These are phyloP conservation scores for Cyanistes caeruleus DNA, from an alignment of 2,113 vertebrate genomes.

Conservation along the genomic window DNA sequence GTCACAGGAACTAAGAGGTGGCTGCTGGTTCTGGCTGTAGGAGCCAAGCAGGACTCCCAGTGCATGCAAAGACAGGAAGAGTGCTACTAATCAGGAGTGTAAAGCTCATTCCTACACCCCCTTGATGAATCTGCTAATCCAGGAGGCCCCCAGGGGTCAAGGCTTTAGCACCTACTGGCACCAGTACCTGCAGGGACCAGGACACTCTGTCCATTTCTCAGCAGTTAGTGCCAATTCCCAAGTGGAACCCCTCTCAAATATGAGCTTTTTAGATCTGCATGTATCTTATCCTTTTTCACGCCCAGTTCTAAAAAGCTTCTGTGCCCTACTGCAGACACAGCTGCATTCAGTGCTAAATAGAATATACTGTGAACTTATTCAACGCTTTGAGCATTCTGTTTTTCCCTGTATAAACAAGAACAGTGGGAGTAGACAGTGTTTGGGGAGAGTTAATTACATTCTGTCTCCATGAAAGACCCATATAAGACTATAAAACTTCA, in stretches of 20 bases:
- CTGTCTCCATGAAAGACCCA: background rate
- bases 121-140: background rate
- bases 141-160: background rate
- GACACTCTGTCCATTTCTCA: fast-evolving
- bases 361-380: background rate
- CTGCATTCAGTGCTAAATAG: background rate
- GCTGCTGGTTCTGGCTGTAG: background rate
- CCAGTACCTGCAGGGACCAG: background rate
- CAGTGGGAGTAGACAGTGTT: background rate
- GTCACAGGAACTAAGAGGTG: background rate
- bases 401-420: background rate
- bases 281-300: background rate
- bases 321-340: background rate
- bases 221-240: background rate
- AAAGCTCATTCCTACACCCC: background rate
- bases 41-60: background rate
- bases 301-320: background rate
- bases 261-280: background rate
- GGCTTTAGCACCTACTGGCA: background rate
- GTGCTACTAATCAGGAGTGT: background rate
- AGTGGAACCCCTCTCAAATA: background rate
- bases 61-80: background rate
- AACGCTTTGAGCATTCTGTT: background rate
- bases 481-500: background rate
- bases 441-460: background rate